These are phyloP conservation scores for Rhynchonycteris naso DNA, from an alignment of 2,797 vertebrate genomes.

Conservation along the genomic window DNA sequence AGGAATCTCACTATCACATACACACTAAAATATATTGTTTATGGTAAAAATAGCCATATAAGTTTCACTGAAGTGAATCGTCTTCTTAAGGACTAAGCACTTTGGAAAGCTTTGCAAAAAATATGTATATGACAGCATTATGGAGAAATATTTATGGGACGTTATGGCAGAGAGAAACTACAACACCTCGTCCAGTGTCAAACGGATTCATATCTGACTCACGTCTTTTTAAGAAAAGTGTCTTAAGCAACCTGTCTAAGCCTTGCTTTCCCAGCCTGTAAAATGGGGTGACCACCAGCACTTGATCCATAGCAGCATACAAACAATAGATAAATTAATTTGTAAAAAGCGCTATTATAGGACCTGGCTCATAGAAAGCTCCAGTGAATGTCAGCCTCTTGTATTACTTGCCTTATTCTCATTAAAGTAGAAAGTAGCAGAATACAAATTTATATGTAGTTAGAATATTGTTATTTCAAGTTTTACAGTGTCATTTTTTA, in stretches of 20 bases:
- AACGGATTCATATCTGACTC: background rate
- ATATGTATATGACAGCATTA: background rate
- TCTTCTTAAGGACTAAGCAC: background rate
- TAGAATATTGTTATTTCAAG: conserved; percentile 1
- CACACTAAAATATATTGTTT: conserved; percentile 5
- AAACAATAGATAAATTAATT: background rate
- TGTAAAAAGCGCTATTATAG: background rate
- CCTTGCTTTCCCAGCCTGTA: background rate
- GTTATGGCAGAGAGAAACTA: background rate
- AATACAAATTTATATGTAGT: conserved; percentile 29
- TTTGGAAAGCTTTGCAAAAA: background rate
- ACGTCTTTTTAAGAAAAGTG: background rate
- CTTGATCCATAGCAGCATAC: background rate
- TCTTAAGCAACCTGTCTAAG: background rate
- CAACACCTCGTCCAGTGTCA: background rate
- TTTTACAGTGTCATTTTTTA: conserved; percentile 45
- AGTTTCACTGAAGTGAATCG: background rate
- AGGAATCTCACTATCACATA: background rate
- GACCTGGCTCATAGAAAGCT: background rate
- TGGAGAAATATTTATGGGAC: background rate
- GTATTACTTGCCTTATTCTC: background rate
- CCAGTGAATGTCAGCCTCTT: background rate
- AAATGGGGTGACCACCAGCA: background rate
- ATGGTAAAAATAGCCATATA: background rate
- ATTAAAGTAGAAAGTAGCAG: conserved; percentile 25